Evolutionary conservation across 2,888 invertebrate genomes (phyloP), one percentile per base, ranked within the genome.

Genomic region (Ormyrus rosae): DNA sequence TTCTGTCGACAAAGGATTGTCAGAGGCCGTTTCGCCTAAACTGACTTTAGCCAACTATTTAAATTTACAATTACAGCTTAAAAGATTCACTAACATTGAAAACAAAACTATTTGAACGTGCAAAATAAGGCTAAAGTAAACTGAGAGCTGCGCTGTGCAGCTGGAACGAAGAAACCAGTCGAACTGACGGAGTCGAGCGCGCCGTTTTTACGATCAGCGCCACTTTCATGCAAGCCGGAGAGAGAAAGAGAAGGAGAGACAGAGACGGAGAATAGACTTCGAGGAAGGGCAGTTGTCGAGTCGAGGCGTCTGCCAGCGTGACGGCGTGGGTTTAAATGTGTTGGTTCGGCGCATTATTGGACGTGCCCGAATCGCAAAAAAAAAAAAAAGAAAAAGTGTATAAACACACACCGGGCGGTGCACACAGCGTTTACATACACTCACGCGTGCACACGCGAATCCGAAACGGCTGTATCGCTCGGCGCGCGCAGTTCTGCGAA

Each of bases 161-260:
- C 73, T 60, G 55, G 51, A 60, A 60, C 77, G 78, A 61, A 61
- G 81, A 76, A 71, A 76, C 76, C 10, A 76, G 71, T 72, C 80
- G 68, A 78, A 78, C 81, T 81, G 81, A 69, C 80, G 34, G 34
- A 34, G 34, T 34, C 34, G 80, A 72, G 58, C 70, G 55, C 74
- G 81, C 81, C 78, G 81, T 78, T 81, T 81, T 81, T 81, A 81
- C 81, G 73, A 74, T 46, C 68, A 6, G 61, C 58, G 73, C 63
- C 76, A 63, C 69, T 48, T 51, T 56, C n/a, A 58, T 34, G 61
- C 51, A 61, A 60, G 61, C 64, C 64, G 48, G 65, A 48, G n/a
- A 65, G 58, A 13, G 58, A 58, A 63, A 72, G 63, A 48, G 63
- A 76, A 67, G 55, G 73, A 68, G 72, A 63, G 50, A 19, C 13